Conservation (phyloP, 2,113 vertebrate species). For the Ciconia boyciana region DNA sequence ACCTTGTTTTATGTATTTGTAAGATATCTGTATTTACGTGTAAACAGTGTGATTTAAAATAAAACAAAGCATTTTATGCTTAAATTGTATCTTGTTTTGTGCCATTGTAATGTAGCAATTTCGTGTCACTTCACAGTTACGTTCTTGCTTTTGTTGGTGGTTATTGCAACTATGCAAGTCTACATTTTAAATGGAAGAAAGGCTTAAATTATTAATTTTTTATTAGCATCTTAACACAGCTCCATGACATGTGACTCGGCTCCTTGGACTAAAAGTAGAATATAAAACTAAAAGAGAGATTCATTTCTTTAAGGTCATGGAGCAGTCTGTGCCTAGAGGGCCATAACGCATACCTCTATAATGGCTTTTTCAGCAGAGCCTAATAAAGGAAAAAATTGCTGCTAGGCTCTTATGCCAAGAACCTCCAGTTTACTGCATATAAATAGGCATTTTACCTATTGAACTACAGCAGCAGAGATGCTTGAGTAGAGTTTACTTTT, state of each 20-base stretch:
- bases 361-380: conserved; percentile 5
- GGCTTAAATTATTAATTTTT: neutral
- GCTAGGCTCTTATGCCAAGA: neutral
- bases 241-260: neutral
- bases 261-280: conserved; percentile 13
- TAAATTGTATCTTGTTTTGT: neutral
- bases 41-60: neutral
- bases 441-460: neutral
- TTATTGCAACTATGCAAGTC: neutral
- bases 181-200: neutral
- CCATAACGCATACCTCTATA: neutral
- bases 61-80: neutral
- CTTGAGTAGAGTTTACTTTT: neutral
- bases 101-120: neutral
- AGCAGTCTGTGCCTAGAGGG: conserved; percentile 2
- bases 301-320: neutral
- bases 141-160: neutral
- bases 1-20: neutral
- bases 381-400: conserved; percentile 27
- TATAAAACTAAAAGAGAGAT: neutral
- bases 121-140: neutral
- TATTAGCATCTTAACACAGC: neutral
- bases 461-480: neutral
- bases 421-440: neutral
- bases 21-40: neutral